Conservation (phyloP, 2,113 vertebrate species). For the Urocolius indicus region DNA sequence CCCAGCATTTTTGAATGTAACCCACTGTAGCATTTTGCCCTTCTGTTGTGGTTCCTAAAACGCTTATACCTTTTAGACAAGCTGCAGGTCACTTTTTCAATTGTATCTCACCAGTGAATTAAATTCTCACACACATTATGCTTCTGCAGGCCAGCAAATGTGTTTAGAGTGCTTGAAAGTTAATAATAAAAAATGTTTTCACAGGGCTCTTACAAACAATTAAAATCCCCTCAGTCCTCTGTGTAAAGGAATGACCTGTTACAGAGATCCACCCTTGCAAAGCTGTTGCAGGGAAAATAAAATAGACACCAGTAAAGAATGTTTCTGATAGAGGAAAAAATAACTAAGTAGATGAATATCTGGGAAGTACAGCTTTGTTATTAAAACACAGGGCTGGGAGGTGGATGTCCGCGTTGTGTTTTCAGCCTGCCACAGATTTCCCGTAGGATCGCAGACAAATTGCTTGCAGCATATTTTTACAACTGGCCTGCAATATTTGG, state of each 20-base stretch:
- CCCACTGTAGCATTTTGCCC: not conserved
- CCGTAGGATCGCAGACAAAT: not conserved
- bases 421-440: slow-evolving; percentile 17
- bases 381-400: slow-evolving; percentile 28
- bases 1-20: not conserved
- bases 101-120: not conserved
- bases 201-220: not conserved
- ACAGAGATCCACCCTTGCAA: not conserved
- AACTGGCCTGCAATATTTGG: not conserved
- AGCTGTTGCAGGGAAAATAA: not conserved
- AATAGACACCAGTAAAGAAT: not conserved
- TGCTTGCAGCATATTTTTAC: not conserved
- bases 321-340: slow-evolving; percentile 43
- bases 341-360: slow-evolving; percentile 20
- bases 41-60: not conserved
- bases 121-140: not conserved
- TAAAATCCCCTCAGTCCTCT: not conserved
- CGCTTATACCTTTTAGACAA: not conserved
- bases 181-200: not conserved
- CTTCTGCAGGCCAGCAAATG: not conserved
- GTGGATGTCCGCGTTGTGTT: not conserved
- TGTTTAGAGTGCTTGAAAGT: not conserved
- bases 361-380: slow-evolving; percentile 31
- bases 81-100: not conserved
- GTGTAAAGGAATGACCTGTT: not conserved